Evolutionary conservation across 1,140 invertebrate genomes (phyloP).

Genomic region (Diploscapter pachys): DNA sequence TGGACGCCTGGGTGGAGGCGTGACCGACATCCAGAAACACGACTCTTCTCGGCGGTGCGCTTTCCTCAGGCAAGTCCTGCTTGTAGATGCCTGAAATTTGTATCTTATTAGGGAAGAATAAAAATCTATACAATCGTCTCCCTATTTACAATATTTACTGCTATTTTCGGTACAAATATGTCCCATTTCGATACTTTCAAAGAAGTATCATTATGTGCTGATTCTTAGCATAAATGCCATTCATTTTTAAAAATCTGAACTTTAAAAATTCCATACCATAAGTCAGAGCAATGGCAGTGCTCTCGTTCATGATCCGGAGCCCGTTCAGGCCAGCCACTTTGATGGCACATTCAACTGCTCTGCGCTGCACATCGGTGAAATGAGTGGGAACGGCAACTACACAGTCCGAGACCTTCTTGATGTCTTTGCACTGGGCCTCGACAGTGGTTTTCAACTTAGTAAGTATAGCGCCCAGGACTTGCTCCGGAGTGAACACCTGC

Average conservation of each 20-base stretch:
- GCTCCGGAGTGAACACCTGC: constrained; percentile 83
- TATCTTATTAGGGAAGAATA: not conserved
- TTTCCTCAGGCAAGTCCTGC: constrained; percentile 77
- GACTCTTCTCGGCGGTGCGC: constrained; percentile 73
- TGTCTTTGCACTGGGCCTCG: constrained; percentile 77
- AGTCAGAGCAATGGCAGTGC: constrained; percentile 82
- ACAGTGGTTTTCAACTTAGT: constrained; percentile 92
- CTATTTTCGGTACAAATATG: too few relatives aligned
- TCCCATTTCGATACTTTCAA: too few relatives aligned
- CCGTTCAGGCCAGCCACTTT: constrained; percentile 79
- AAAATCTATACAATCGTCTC: too few relatives aligned
- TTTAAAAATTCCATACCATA: constrained; percentile 80
- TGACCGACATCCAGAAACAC: constrained; percentile 89
- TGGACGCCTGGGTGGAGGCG: constrained; percentile 73
- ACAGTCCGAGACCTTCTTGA: constrained; percentile 82
- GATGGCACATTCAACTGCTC: constrained; percentile 83
- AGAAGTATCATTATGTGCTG: too few relatives aligned
- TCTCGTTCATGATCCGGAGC: constrained; percentile 89
- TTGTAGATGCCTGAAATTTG: constrained; percentile 28
- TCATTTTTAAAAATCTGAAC: not conserved
- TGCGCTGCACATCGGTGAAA: constrained; percentile 87
- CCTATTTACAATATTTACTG: too few relatives aligned
- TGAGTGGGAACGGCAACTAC: constrained; percentile 91
- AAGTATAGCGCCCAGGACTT: constrained; percentile 91
- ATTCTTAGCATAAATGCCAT: not conserved